Evolutionary conservation across 2,888 invertebrate genomes (phyloP).

Genomic region (Dasysyrphus tricinctus): DNA sequence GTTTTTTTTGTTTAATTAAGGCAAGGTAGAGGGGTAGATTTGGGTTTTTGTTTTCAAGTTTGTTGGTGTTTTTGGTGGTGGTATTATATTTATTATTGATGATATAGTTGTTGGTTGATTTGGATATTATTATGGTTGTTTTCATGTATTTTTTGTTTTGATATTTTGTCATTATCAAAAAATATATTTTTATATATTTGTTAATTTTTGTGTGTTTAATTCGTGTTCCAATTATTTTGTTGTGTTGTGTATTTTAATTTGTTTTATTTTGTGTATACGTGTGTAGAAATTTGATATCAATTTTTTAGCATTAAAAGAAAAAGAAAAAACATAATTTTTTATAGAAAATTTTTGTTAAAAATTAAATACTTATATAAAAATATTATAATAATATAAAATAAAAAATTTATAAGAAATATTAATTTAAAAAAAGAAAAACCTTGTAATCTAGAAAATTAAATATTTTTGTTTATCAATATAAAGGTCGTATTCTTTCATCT

Average conservation of each 20-base stretch:
- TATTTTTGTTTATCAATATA: no score
- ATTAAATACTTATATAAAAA: constrained; percentile 5
- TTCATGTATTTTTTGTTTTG: constrained; percentile 32
- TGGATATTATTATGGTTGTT: constrained; percentile 47
- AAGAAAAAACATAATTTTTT: constrained; percentile 44
- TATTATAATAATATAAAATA: neutral
- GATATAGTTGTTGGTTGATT: constrained; percentile 59
- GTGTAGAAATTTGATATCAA: constrained; percentile 68
- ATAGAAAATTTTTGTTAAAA: constrained; percentile 13
- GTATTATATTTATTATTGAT: constrained; percentile 39
- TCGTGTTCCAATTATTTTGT: constrained; percentile 66
- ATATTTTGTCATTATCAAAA: constrained; percentile 19
- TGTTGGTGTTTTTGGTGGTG: constrained; percentile 40
- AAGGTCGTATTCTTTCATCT: no score
- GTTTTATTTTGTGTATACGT: constrained; percentile 65
- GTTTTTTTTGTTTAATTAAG: constrained; percentile 12
- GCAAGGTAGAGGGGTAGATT: constrained; percentile 21
- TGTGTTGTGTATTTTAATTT: constrained; percentile 68
- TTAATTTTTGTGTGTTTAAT: constrained; percentile 49
- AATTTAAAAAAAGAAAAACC: neutral
- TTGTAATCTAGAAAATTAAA: neutral
- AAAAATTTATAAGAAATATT: neutral
- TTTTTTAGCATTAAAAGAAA: constrained; percentile 58
- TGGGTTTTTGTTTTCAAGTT: constrained; percentile 21
- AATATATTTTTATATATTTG: constrained; percentile 34